Evolutionary conservation across 2,888 invertebrate species (phyloP), one percentile per base, ranked within the genome.

Genomic region (Yponomeuta cagnagella): DNA sequence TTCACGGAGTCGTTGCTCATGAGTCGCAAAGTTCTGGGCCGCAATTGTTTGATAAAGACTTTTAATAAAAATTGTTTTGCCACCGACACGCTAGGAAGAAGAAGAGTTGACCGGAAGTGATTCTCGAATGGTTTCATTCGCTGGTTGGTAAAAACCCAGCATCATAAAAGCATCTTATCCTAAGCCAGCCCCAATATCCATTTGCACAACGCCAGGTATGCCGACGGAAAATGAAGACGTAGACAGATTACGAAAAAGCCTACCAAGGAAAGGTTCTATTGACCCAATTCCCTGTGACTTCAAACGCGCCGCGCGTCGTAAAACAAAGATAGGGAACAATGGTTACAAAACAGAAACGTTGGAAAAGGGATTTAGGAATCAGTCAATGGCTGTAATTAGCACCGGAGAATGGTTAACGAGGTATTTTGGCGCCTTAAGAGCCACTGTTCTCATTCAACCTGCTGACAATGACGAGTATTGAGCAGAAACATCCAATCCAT

Each of bases 361-460:
- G 4, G 9, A 52, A 30, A 68, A 9, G 15, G 33, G 70, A 63
- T 33, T 30, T 75, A 76, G 15, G 4, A 15, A 15, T 58, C 52
- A 58, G 52, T 15, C 52, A 58, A 58, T 58, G 52, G 4, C 52
- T 15, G 74, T 76, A 75, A 77, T 79, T 78, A 79, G 80, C 79
- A 84, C 81, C 84, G 83, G 81, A 86, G 82, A 80, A 80, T 80
- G 77, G 75, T 79, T 75, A 81, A 83, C 87, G 85, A 87, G 73
- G 84, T 71, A 84, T 85, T 86, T 84, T 80, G 82, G 79, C 81
- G 81, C 80, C 79, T 82, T 78, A 80, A 71, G 77, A 87, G 90
- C 90, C 88, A 89, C 90, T 78, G 90, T 85, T 81, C 75, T 70
- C 77, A 84, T 85, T 84, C 77, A 80, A 75, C n/a, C 74, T 58